Conservation (phyloP, 2,888 invertebrate species). For the Plutella xylostella region DNA sequence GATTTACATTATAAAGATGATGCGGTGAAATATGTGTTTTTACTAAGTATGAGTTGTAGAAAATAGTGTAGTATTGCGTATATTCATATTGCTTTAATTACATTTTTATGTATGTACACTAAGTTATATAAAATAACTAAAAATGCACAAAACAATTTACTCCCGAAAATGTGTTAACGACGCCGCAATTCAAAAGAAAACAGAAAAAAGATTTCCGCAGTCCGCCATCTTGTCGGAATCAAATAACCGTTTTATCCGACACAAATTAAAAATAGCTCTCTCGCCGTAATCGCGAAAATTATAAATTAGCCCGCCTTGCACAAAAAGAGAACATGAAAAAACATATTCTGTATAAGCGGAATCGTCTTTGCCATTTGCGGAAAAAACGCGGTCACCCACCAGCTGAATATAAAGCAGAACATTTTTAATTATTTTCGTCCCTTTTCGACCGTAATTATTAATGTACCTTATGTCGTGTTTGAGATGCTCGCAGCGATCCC, state of each 20-base stretch:
- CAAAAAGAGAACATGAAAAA: conserved; percentile 22
- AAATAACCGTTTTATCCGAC: conserved; percentile 19
- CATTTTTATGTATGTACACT: too few species aligned
- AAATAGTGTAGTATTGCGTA: too few species aligned
- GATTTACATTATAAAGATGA: too few species aligned
- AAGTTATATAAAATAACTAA: too few species aligned
- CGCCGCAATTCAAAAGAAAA: too few species aligned
- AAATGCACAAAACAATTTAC: too few species aligned
- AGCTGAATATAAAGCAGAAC: conserved; percentile 39
- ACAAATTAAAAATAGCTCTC: conserved; percentile 25
- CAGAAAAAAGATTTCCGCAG: conserved; percentile 4
- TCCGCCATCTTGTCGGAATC: conserved; percentile 8
- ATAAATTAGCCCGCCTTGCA: conserved; percentile 29
- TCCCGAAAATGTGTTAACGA: too few species aligned
- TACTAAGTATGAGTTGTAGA: too few species aligned
- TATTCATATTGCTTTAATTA: too few species aligned
- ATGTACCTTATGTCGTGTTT: neutral
- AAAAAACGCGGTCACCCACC: conserved; percentile 36
- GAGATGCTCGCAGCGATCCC: neutral
- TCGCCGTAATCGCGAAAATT: conserved; percentile 31
- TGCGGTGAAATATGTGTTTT: too few species aligned
- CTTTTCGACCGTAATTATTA: conserved; percentile 18
- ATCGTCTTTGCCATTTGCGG: conserved; percentile 42
- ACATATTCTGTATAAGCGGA: conserved; percentile 27
- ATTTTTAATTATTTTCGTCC: conserved; percentile 39